Conservation (phyloP, 2,113 vertebrate genomes). For the Paraplagusia blochii region DNA sequence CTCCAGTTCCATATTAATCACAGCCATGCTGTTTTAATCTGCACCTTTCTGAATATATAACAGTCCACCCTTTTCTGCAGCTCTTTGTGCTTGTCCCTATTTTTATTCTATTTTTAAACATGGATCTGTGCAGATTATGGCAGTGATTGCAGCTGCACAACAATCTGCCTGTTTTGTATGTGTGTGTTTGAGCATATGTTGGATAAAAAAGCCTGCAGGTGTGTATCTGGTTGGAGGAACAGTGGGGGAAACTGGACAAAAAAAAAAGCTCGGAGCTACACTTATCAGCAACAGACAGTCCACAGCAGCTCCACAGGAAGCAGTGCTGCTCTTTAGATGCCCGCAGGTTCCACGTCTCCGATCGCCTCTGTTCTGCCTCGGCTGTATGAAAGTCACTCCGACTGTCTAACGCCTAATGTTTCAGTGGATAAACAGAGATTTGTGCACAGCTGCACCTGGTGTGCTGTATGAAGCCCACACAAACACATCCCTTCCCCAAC, state of each 20-base stretch:
- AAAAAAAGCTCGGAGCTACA: slow-evolving; percentile 43
- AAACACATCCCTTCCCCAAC: slow-evolving; percentile 34
- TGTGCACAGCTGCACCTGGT: too few species aligned
- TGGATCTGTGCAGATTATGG: slow-evolving; percentile 18
- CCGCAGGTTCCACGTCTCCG: slow-evolving; percentile 13
- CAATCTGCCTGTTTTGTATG: slow-evolving; percentile 5
- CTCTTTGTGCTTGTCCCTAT: slow-evolving; percentile 3
- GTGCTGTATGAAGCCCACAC: slow-evolving; percentile 28
- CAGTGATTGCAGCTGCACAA: slow-evolving; percentile 10
- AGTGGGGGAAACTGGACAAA: slow-evolving; percentile 28
- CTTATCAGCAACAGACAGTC: slow-evolving; percentile 66
- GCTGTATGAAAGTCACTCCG: slow-evolving; percentile 21
- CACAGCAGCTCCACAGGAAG: slow-evolving; percentile 40
- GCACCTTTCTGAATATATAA: neutral
- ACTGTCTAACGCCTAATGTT: slow-evolving; percentile 13
- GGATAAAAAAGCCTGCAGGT: slow-evolving; percentile 32
- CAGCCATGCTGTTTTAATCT: neutral
- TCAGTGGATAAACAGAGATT: slow-evolving; percentile 2
- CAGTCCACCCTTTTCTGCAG: slow-evolving; percentile 4
- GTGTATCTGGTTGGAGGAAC: slow-evolving; percentile 38
- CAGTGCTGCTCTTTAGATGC: slow-evolving; percentile 26
- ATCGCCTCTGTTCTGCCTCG: neutral
- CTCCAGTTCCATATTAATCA: neutral
- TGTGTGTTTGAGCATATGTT: slow-evolving; percentile 18
- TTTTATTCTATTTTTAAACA: slow-evolving; percentile 25